phyloP scores from a whole-genome alignment of 2,797 vertebrate genomes.

The Sparus aurata region DNA sequence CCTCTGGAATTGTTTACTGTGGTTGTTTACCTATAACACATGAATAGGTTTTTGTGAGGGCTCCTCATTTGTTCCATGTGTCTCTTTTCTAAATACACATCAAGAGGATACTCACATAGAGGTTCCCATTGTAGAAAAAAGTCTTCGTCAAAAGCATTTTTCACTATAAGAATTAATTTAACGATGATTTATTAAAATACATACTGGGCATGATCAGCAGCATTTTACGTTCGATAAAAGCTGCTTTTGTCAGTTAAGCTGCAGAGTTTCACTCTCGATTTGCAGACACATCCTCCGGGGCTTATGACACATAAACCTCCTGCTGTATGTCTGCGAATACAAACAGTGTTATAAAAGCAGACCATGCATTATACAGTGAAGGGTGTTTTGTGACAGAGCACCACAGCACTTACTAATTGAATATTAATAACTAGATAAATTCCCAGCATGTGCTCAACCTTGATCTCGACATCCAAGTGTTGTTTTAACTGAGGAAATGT shows the following conservation, averaged over 20 bases:
- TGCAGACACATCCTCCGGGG: constrained; percentile 3
- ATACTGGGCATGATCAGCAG: neutral
- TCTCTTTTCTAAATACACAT: neutral
- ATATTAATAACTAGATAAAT: neutral
- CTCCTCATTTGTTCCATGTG: neutral
- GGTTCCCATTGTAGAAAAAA: neutral
- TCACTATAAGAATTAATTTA: neutral
- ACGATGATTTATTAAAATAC: constrained; percentile 9
- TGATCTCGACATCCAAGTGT: neutral
- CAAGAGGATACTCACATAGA: neutral
- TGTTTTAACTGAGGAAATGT: neutral
- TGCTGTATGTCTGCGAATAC: neutral
- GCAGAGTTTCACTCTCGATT: constrained; percentile 14
- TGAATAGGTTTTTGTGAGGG: neutral
- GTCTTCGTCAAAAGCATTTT: neutral
- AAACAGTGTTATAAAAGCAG: neutral
- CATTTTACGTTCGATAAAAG: constrained; percentile 21
- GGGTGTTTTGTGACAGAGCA: neutral
- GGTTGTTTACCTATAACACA: neutral
- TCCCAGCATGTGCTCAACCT: neutral
- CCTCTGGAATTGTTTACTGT: neutral
- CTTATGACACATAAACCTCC: constrained; percentile 13
- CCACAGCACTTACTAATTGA: neutral
- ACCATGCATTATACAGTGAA: neutral
- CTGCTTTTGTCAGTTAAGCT: neutral